phyloP scores from a whole-genome alignment of 2,797 vertebrate species.

The Nyctalus aviator region DNA sequence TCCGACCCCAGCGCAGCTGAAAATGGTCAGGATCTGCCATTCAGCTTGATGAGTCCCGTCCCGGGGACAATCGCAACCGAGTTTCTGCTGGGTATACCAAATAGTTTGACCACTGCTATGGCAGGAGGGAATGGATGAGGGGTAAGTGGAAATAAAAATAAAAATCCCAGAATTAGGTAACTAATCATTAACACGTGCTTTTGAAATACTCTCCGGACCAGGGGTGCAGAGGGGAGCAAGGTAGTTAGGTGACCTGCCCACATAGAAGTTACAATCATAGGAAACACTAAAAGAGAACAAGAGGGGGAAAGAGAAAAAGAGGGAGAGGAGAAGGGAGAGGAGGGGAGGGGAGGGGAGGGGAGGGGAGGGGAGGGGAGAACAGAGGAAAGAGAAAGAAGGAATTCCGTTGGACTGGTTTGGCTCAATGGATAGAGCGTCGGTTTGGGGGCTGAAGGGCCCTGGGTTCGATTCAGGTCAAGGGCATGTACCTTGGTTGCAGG shows the following conservation, averaged over 20 bases:
- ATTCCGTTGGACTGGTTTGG: neutral
- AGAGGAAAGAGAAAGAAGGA: neutral
- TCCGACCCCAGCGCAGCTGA: neutral
- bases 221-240: neutral
- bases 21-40: neutral
- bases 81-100: neutral
- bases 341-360: too few species aligned
- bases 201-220: neutral
- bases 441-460: too few species aligned
- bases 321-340: too few species aligned
- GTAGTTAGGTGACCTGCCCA: neutral
- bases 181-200: neutral
- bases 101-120: neutral
- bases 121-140: neutral
- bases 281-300: neutral
- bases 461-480: too few species aligned
- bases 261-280: neutral
- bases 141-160: neutral
- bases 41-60: neutral
- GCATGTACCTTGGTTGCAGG: too few species aligned
- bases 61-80: neutral
- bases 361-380: too few species aligned
- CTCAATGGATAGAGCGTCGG: too few species aligned
- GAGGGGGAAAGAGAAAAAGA: neutral
- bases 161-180: neutral